phyloP scores from a whole-genome alignment of 2,888 invertebrate species.

The Eristalis arbustorum region DNA sequence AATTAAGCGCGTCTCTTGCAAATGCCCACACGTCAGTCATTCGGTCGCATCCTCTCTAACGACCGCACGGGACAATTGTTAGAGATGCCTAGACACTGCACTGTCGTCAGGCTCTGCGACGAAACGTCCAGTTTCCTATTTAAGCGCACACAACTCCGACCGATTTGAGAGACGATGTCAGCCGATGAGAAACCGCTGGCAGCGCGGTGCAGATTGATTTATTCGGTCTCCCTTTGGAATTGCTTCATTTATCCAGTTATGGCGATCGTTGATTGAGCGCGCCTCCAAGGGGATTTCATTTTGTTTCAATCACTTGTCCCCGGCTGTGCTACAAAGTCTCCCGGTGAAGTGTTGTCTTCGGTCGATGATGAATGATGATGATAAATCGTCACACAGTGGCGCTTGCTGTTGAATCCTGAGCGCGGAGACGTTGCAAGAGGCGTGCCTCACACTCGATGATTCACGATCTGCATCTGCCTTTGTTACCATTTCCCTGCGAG shows the following conservation, averaged over 20 bases:
- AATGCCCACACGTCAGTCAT: constrained; percentile 29
- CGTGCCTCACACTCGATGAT: too few relatives aligned
- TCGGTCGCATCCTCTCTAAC: constrained; percentile 21
- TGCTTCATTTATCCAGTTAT: constrained; percentile 52
- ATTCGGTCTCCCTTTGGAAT: constrained; percentile 33
- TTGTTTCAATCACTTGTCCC: constrained; percentile 35
- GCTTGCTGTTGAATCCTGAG: not conserved
- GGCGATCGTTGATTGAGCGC: constrained; percentile 52
- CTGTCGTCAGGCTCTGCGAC: not conserved
- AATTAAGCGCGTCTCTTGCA: constrained; percentile 21
- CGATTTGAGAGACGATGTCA: constrained; percentile 28
- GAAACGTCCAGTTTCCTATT: constrained; percentile 21
- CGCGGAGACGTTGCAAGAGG: too few relatives aligned
- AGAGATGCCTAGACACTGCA: constrained; percentile 25
- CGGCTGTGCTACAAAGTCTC: not conserved
- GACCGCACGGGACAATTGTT: constrained; percentile 21
- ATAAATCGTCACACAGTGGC: not conserved
- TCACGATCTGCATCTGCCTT: too few relatives aligned
- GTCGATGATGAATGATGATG: not conserved
- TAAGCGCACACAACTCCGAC: constrained; percentile 7
- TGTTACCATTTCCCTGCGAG: too few relatives aligned
- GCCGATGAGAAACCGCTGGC: constrained; percentile 24
- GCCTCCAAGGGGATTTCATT: constrained; percentile 35
- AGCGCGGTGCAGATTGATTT: constrained; percentile 50
- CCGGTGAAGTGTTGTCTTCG: not conserved